Conservation (phyloP, 92 coral and sea anemone genomes). For the Epizoanthus illoricatus region DNA sequence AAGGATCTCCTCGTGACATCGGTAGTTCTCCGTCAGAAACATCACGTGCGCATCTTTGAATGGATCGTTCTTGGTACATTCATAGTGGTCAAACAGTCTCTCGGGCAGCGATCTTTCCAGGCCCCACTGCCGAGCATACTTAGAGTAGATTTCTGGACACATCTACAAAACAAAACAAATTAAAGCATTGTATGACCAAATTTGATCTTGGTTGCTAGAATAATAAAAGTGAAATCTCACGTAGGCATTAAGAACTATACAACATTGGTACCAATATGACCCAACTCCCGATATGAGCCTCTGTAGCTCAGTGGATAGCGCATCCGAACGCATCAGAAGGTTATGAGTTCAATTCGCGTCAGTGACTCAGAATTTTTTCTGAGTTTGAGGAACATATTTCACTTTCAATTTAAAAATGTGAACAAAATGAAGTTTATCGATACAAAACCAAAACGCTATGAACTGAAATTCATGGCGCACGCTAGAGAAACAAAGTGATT, state of each 20-base stretch:
- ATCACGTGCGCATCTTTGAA: conserved; percentile 50
- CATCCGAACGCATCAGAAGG: too few relatives aligned
- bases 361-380: too few relatives aligned
- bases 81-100: conserved; percentile 78
- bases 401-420: too few relatives aligned
- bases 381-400: too few relatives aligned
- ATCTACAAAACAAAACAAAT: conserved; percentile 39
- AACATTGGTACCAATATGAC: too few relatives aligned
- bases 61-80: not conserved
- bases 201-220: not conserved
- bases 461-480: too few relatives aligned
- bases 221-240: not conserved
- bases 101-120: conserved; percentile 80
- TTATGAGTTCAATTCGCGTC: too few relatives aligned
- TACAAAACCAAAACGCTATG: too few relatives aligned
- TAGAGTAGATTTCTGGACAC: conserved; percentile 80
- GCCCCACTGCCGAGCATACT: conserved; percentile 58
- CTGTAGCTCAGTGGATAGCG: too few relatives aligned
- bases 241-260: not conserved
- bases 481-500: too few relatives aligned
- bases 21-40: conserved; percentile 85
- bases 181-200: not conserved
- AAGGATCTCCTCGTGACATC: conserved; percentile 78
- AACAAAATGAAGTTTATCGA: too few relatives aligned
- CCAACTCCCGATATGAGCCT: too few relatives aligned